These are phyloP conservation scores for Prunella fulvescens DNA, from an alignment of 2,113 vertebrate genomes.

Conservation along the genomic window DNA sequence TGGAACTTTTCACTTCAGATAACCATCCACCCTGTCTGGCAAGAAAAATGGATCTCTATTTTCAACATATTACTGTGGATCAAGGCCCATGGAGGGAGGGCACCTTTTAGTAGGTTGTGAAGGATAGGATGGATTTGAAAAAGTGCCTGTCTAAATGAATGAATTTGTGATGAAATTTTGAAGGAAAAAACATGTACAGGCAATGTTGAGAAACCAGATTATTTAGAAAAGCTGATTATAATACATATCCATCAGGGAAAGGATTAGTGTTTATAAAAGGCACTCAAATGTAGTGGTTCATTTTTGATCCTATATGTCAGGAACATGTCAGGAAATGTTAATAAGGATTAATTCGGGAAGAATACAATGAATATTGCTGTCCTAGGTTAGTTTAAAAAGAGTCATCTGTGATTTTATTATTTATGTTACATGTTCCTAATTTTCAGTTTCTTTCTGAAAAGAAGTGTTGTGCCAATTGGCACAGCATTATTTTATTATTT, in stretches of 20 bases:
- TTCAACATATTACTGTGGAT: constrained; percentile 58
- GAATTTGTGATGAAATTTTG: constrained; percentile 11
- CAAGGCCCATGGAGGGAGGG: constrained; percentile 42
- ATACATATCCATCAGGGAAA: neutral
- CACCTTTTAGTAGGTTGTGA: constrained; percentile 27
- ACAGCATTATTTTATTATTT: neutral
- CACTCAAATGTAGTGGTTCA: neutral
- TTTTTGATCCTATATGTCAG: neutral
- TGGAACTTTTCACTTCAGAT: constrained; percentile 77
- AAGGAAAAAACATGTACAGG: neutral
- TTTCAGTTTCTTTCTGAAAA: neutral
- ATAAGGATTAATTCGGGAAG: neutral
- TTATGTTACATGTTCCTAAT: neutral
- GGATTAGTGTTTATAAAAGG: neutral
- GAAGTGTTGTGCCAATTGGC: neutral
- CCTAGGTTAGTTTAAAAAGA: neutral
- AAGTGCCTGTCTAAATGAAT: constrained; percentile 39
- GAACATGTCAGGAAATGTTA: neutral
- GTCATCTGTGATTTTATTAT: neutral
- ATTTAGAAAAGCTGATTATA: neutral
- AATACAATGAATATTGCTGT: neutral
- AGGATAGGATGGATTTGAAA: constrained; percentile 48
- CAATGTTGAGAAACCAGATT: neutral
- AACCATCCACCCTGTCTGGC: constrained; percentile 66
- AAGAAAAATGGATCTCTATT: constrained; percentile 75